A percentile compares a stretch with the other conserved stretches of the same genome.
Conservation (phyloP, 2,888 invertebrate genomes). For the Ectemnius lituratus region DNA sequence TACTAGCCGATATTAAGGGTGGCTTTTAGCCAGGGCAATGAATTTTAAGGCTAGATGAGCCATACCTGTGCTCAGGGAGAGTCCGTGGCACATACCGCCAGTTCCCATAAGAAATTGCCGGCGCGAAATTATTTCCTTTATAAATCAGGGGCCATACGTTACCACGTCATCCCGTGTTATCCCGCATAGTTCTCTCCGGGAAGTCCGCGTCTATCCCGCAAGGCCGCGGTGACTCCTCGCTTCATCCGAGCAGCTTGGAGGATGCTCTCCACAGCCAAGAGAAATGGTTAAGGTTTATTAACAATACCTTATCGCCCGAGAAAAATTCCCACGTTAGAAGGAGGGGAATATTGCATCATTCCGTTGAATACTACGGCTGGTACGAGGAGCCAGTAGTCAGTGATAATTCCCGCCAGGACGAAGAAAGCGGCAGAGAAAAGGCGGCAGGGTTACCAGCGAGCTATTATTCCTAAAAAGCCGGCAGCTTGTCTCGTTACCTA, state of each 20-base stretch:
- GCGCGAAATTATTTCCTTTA: constrained; percentile 74
- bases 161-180: constrained; percentile 59
- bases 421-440: constrained; percentile 13
- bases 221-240: constrained; percentile 33
- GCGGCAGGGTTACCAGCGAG: constrained; percentile 23
- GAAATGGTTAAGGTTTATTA: constrained; percentile 60
- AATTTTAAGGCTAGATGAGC: constrained; percentile 64
- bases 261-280: constrained; percentile 20
- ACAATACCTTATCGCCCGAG: constrained; percentile 55
- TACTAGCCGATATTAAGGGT: constrained; percentile 63
- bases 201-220: constrained; percentile 19
- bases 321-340: constrained; percentile 34
- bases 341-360: constrained; percentile 5
- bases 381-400: neutral
- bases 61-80: constrained; percentile 26
- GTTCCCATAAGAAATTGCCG: constrained; percentile 69
- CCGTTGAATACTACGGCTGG: neutral
- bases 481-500: constrained; percentile 15
- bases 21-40: constrained; percentile 66
- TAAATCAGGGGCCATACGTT: constrained; percentile 75
- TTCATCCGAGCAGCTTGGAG: constrained; percentile 28
- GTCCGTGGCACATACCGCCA: constrained; percentile 40
- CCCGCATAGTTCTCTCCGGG: constrained; percentile 47
- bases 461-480: constrained; percentile 23
- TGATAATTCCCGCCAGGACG: constrained; percentile 37